Evolutionary conservation across 2,113 vertebrate species (phyloP).

Genomic region (Phycodurus eques): DNA sequence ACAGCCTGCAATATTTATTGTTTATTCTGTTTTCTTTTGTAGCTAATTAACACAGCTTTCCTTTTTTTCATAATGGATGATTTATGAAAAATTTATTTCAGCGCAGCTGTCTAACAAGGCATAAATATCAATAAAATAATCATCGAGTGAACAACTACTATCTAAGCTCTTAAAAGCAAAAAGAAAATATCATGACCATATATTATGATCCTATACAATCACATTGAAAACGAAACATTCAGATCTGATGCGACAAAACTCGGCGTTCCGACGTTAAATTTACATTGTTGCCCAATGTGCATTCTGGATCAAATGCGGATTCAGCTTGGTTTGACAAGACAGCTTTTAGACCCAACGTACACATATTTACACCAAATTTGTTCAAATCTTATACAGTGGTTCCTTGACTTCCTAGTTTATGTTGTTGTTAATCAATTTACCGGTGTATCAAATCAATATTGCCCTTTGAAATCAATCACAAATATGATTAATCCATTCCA

Average conservation of each 20-base stretch:
- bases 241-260: not conserved
- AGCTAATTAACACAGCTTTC: not conserved
- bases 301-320: not conserved
- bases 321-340: not conserved
- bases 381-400: too few relatives aligned
- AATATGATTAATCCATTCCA: too few relatives aligned
- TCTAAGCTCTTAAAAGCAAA: not conserved
- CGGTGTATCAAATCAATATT: too few relatives aligned
- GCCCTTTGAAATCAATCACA: too few relatives aligned
- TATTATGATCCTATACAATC: not conserved
- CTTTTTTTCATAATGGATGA: not conserved
- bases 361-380: too few relatives aligned
- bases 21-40: not conserved
- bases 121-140: not conserved
- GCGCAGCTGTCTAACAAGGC: not conserved
- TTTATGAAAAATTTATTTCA: not conserved
- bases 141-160: not conserved
- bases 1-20: not conserved
- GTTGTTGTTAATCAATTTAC: too few relatives aligned
- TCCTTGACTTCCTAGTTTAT: too few relatives aligned
- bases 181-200: not conserved
- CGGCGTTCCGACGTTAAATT: too few relatives aligned
- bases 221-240: not conserved
- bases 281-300: not conserved
- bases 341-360: too few relatives aligned